These are phyloP conservation scores for Cephalotes varians DNA, from an alignment of 2,888 invertebrate genomes.

Conservation along the genomic window DNA sequence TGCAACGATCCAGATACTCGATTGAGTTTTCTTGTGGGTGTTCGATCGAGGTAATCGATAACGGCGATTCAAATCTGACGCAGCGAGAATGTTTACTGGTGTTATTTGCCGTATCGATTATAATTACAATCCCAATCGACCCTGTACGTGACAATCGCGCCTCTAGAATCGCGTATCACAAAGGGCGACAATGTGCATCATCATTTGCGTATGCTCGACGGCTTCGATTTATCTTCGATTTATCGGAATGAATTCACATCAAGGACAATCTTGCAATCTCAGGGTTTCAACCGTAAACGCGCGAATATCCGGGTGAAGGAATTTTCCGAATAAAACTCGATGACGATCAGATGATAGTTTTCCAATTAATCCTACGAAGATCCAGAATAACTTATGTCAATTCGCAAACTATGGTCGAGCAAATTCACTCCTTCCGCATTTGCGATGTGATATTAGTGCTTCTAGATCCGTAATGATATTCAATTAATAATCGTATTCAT, in stretches of 20 bases:
- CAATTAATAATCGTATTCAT: constrained; percentile 12
- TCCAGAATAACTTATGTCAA: neutral
- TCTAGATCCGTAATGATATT: neutral
- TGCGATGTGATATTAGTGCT: neutral
- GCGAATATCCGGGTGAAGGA: constrained; percentile 14
- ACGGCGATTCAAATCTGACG: neutral
- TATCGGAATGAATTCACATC: constrained; percentile 28
- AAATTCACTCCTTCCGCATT: neutral
- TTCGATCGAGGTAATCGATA: constrained; percentile 10
- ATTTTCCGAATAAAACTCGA: constrained; percentile 30
- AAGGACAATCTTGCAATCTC: constrained; percentile 13
- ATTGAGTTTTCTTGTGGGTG: constrained; percentile 64
- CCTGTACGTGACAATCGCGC: constrained; percentile 67
- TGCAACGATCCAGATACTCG: constrained; percentile 73
- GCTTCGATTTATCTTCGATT: constrained; percentile 27
- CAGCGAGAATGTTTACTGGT: neutral
- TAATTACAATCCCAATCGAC: constrained; percentile 35
- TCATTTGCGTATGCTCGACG: constrained; percentile 31
- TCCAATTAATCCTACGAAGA: neutral
- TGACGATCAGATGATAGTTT: neutral
- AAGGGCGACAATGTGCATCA: constrained; percentile 56
- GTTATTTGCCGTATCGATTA: constrained; percentile 19
- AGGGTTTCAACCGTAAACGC: neutral
- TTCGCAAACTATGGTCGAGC: neutral
- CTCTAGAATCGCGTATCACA: constrained; percentile 75